Conservation (phyloP, 2,888 invertebrate genomes). For the Aphodius granarius region DNA sequence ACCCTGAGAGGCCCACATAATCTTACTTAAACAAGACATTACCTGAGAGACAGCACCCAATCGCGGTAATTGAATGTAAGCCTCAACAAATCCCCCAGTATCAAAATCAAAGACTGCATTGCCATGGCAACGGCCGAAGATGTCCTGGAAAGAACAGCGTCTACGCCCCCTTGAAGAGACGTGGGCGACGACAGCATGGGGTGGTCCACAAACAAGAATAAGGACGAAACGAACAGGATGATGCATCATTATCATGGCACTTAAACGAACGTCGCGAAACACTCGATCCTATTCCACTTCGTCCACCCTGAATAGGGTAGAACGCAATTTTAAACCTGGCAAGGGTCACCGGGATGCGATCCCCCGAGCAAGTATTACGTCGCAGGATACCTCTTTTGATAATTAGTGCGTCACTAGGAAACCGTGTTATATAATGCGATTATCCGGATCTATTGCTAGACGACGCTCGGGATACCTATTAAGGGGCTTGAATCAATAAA, state of each 20-base stretch:
- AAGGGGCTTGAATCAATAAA: background rate
- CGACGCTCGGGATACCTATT: background rate
- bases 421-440: background rate
- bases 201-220: background rate
- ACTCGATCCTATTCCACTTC: background rate
- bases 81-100: background rate
- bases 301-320: background rate
- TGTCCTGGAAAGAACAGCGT: background rate
- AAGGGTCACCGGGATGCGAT: background rate
- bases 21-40: background rate
- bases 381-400: background rate
- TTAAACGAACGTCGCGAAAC: background rate
- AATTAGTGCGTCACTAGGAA: background rate
- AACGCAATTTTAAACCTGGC: background rate
- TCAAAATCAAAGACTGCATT: background rate
- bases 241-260: background rate
- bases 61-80: background rate
- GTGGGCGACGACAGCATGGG: background rate
- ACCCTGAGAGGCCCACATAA: background rate
- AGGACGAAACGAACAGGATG: background rate
- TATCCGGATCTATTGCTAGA: background rate
- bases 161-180: background rate
- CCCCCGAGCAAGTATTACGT: background rate
- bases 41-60: background rate
- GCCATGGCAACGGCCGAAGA: background rate